These are phyloP conservation scores for Calyptomena viridis DNA, from an alignment of 2,113 vertebrate genomes.

Conservation along the genomic window DNA sequence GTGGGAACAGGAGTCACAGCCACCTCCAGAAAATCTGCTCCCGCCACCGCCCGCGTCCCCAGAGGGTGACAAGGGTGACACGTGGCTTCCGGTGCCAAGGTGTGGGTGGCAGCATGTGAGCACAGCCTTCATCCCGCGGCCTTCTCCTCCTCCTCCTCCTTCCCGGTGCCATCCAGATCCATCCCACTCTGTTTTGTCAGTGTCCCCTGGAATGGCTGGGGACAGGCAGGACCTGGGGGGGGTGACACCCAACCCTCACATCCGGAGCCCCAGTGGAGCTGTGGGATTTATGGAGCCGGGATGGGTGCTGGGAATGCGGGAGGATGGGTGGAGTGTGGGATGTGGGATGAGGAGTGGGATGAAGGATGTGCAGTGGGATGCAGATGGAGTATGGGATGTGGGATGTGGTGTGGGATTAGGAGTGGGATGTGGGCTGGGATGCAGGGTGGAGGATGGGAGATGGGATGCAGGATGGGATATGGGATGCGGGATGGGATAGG, in stretches of 20 bases:
- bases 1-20: background rate
- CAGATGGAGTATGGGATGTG: background rate
- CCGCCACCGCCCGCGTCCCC: accelerated
- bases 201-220: background rate
- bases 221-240: background rate
- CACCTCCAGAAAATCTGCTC: background rate
- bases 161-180: accelerated
- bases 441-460: background rate
- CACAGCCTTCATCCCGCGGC: background rate
- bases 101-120: background rate
- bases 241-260: background rate
- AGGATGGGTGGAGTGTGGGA: background rate
- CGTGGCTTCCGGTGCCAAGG: background rate
- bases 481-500: background rate
- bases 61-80: background rate
- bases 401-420: background rate
- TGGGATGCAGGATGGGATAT: background rate
- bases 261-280: accelerated
- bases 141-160: background rate
- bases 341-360: background rate
- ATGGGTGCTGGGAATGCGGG: background rate
- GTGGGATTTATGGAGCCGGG: background rate
- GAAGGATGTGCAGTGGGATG: background rate
- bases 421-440: background rate
- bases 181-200: accelerated